Conservation (phyloP, 2,797 vertebrate species). For the Pelobates cultripes region DNA sequence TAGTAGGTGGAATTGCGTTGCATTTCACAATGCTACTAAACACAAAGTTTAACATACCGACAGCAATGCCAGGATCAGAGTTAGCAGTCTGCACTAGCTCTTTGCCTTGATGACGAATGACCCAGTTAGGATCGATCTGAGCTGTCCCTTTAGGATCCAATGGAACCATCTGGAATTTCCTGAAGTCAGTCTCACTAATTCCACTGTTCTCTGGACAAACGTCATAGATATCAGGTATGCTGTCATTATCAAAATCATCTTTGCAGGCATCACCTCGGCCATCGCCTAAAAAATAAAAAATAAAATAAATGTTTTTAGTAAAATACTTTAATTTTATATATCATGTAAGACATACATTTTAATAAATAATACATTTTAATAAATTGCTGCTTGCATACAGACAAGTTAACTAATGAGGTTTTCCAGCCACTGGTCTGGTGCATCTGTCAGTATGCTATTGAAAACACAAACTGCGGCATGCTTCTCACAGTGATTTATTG, state of each 20-base stretch:
- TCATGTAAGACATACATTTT: background rate
- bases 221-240: slow-evolving; percentile 88
- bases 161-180: slow-evolving; percentile 98
- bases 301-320: background rate
- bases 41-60: slow-evolving; percentile 79
- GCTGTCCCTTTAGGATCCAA: slow-evolving; percentile 97
- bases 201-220: slow-evolving; percentile 94
- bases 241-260: slow-evolving; percentile 98
- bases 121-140: slow-evolving; percentile 98
- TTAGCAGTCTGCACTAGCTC: slow-evolving; percentile 97
- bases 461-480: background rate
- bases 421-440: background rate
- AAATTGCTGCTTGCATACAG: background rate
- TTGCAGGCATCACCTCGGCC: slow-evolving; percentile 94
- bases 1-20: no score
- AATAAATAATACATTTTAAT: background rate
- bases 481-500: background rate
- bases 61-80: slow-evolving; percentile 96
- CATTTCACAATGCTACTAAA: background rate
- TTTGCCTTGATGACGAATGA: slow-evolving; percentile 96
- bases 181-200: slow-evolving; percentile 93
- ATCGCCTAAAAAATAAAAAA: slow-evolving; percentile 75
- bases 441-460: background rate
- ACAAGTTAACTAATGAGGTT: background rate
- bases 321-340: background rate